Conservation (phyloP, 92 coral and sea anemone genomes). For the Ricordea florida region DNA sequence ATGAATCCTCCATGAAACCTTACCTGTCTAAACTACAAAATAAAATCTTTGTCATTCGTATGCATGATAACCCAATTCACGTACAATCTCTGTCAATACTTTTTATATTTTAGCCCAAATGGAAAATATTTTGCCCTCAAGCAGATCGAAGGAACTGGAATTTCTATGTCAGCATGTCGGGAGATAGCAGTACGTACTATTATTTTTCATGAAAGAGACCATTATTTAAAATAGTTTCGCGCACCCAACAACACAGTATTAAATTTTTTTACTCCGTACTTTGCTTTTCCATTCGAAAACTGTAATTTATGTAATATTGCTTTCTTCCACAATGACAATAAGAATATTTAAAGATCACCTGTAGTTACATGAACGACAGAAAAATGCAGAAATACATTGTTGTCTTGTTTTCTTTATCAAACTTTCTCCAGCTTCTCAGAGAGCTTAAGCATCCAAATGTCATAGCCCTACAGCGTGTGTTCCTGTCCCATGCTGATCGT, state of each 20-base stretch:
- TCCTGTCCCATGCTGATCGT: slow-evolving; percentile 94
- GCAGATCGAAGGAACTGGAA: slow-evolving; percentile 97
- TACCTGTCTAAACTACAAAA: not conserved
- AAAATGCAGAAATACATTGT: too few species aligned
- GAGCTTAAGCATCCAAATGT: slow-evolving; percentile 98
- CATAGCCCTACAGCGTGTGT: slow-evolving; percentile 92
- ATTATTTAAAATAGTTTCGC: too few species aligned
- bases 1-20: not conserved
- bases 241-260: too few species aligned
- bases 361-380: too few species aligned
- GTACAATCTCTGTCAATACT: not conserved
- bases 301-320: not conserved
- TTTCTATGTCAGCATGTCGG: slow-evolving; percentile 99
- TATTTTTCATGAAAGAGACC: not conserved
- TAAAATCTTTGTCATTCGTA: too few species aligned
- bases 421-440: slow-evolving; percentile 72
- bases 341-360: not conserved
- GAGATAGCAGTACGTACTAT: slow-evolving; percentile 90
- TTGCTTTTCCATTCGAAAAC: too few species aligned
- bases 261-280: too few species aligned
- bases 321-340: not conserved
- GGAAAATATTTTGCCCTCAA: slow-evolving; percentile 95
- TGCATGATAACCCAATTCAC: not conserved
- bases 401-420: too few species aligned
- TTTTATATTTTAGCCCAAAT: slow-evolving; percentile 50